A percentile compares a stretch with the other conserved stretches of the same genome.
Evolutionary conservation across 2,113 vertebrate genomes (phyloP).

Genomic region (Sebastes fasciatus): DNA sequence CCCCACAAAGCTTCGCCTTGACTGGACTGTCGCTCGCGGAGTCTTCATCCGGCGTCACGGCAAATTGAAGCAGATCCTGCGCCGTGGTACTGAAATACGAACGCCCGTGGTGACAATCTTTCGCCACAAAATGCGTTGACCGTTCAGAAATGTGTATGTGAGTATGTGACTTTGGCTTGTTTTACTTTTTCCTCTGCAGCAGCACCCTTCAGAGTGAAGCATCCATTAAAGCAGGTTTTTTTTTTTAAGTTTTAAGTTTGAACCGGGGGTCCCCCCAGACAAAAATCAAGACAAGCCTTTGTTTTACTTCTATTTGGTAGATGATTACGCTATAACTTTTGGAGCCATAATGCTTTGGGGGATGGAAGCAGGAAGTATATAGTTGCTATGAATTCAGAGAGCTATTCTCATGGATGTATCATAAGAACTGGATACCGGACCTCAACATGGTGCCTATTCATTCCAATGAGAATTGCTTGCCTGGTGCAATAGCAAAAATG

Average conservation of each 20-base stretch:
- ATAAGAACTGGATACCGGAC: too few species aligned
- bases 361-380: not conserved
- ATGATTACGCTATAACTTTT: not conserved
- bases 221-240: not conserved
- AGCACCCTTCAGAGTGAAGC: not conserved
- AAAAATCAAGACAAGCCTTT: not conserved
- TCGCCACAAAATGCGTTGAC: slow-evolving; percentile 27
- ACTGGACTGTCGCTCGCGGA: slow-evolving; percentile 53
- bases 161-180: slow-evolving; percentile 24
- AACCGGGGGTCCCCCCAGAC: not conserved
- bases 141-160: slow-evolving; percentile 35
- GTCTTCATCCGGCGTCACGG: slow-evolving; percentile 49
- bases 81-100: slow-evolving; percentile 22
- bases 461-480: too few species aligned
- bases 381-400: not conserved
- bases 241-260: not conserved
- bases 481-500: too few species aligned
- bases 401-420: too few species aligned
- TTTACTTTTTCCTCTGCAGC: slow-evolving; percentile 11
- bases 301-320: not conserved
- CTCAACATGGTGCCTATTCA: too few species aligned
- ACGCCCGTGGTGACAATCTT: slow-evolving; percentile 24
- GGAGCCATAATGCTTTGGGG: not conserved
- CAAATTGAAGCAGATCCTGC: slow-evolving; percentile 54
- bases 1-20: slow-evolving; percentile 56